Conservation (phyloP, 2,113 vertebrate species). For the Plectropomus leopardus region DNA sequence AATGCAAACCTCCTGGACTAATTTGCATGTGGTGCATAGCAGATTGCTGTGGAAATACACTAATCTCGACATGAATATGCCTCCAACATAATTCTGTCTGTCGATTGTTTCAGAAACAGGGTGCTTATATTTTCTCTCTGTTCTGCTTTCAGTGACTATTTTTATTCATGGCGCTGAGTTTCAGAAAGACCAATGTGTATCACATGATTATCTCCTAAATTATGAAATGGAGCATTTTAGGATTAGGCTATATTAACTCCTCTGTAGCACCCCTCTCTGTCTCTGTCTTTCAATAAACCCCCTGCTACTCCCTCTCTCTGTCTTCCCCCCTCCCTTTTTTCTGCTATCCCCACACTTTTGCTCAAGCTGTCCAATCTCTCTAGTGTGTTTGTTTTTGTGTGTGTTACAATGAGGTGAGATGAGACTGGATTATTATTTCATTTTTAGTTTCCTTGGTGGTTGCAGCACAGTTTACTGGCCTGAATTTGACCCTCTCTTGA, state of each 20-base stretch:
- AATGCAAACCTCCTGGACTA: conserved; percentile 64
- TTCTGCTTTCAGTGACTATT: conserved; percentile 50
- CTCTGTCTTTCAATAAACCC: conserved; percentile 15
- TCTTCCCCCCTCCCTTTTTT: background rate
- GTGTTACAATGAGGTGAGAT: background rate
- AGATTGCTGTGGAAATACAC: conserved; percentile 67
- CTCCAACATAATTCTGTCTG: conserved; percentile 53
- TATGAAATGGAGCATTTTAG: conserved; percentile 54
- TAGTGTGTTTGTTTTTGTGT: background rate
- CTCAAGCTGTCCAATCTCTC: background rate
- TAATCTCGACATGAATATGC: conserved; percentile 70
- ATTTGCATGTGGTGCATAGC: conserved; percentile 69
- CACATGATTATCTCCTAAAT: conserved; percentile 61
- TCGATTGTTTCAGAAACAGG: conserved; percentile 52
- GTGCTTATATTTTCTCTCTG: conserved; percentile 51
- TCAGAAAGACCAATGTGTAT: conserved; percentile 48
- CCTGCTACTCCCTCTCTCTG: background rate
- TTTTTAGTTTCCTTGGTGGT: conserved; percentile 19
- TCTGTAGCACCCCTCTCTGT: conserved; percentile 13
- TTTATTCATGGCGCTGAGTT: conserved; percentile 49
- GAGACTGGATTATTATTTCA: conserved; percentile 20
- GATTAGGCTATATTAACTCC: conserved; percentile 43
- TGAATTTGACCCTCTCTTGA: conserved; percentile 43
- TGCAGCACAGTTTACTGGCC: conserved; percentile 12
- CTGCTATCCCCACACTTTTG: background rate